phyloP scores from a whole-genome alignment of 2,797 vertebrate species.

The Parauchenoglanis punctatus region DNA sequence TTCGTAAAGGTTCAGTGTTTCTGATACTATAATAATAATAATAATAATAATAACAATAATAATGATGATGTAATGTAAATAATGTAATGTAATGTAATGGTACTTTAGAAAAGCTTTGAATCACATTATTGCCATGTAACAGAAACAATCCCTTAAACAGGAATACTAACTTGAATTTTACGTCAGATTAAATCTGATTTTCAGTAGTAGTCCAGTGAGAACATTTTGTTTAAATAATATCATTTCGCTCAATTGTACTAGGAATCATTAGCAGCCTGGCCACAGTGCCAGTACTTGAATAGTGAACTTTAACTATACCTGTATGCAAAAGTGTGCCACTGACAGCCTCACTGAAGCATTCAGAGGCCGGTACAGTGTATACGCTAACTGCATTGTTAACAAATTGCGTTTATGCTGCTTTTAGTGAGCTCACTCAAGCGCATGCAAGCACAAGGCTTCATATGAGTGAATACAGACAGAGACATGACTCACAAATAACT shows the following conservation, averaged over 20 bases:
- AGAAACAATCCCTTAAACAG: background rate
- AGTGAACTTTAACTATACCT: background rate
- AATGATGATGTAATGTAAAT: no score
- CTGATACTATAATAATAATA: background rate
- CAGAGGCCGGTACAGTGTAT: background rate
- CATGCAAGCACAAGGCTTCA: conserved; percentile 47
- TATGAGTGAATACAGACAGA: conserved; percentile 7
- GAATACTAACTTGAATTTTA: background rate
- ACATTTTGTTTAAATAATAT: background rate
- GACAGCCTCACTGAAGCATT: background rate
- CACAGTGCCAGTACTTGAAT: background rate
- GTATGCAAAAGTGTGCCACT: background rate
- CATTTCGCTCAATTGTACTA: background rate
- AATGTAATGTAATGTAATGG: background rate
- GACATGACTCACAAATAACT: conserved; percentile 22
- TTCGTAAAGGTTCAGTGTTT: background rate
- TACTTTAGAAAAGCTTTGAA: background rate
- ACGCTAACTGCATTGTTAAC: background rate
- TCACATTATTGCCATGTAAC: background rate
- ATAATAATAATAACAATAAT: background rate
- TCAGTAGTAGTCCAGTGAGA: background rate
- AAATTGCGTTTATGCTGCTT: conserved; percentile 23
- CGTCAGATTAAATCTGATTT: background rate
- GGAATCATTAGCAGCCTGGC: background rate
- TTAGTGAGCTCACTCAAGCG: conserved; percentile 28